Conservation (phyloP, 2,888 invertebrate genomes). For the Apeira syringaria region DNA sequence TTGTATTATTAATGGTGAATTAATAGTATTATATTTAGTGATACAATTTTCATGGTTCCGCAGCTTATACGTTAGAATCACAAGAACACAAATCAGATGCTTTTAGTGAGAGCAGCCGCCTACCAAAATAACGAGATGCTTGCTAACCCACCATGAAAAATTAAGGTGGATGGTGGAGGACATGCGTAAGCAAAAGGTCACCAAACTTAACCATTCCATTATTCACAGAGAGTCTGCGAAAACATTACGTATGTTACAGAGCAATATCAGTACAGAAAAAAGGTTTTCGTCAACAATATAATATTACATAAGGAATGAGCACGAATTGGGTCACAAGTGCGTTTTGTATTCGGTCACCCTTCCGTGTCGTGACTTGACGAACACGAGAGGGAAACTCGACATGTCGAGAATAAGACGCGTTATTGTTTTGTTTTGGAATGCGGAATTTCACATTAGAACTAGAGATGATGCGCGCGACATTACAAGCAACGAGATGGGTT, state of each 20-base stretch:
- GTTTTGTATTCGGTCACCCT: constrained; percentile 37
- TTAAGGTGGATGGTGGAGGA: constrained; percentile 3
- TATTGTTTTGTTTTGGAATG: neutral
- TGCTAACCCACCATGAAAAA: constrained; percentile 8
- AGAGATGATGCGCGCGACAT: too few species aligned
- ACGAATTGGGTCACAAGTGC: constrained; percentile 42
- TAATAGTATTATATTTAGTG: too few species aligned
- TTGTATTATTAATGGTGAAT: too few species aligned
- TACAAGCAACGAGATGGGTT: too few species aligned
- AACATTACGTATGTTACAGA: constrained; percentile 18
- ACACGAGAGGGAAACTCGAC: constrained; percentile 29
- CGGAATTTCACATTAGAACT: too few species aligned
- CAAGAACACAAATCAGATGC: neutral
- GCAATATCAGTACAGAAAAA: constrained; percentile 17
- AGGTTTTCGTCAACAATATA: constrained; percentile 29
- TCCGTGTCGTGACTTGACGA: constrained; percentile 29
- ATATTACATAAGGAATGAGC: constrained; percentile 41
- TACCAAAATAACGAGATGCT: constrained; percentile 1
- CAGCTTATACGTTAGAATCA: too few species aligned
- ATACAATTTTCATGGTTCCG: too few species aligned
- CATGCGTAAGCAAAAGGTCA: constrained; percentile 11
- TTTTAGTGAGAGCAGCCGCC: neutral
- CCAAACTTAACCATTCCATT: constrained; percentile 14
- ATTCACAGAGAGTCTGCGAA: constrained; percentile 13
- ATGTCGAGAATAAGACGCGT: constrained; percentile 10